Conservation (phyloP, 2,113 vertebrate genomes). For the Solea senegalensis region DNA sequence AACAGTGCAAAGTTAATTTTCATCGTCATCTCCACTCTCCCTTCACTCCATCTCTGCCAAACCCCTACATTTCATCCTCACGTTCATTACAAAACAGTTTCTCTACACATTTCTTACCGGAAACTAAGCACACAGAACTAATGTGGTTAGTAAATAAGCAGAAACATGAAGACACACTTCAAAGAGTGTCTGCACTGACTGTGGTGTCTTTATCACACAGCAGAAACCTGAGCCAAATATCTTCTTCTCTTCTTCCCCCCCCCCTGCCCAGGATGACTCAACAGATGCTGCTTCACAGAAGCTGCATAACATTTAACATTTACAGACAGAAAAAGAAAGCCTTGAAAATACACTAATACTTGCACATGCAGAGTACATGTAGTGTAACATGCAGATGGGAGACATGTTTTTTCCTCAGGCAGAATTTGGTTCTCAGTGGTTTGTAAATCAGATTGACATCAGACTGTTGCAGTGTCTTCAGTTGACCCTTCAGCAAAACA, state of each 20-base stretch:
- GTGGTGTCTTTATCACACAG: not conserved
- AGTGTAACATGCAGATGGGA: not conserved
- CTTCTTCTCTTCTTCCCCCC: not conserved
- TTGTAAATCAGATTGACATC: not conserved
- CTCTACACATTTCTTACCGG: constrained; percentile 12
- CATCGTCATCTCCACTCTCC: constrained; percentile 7
- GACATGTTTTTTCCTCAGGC: not conserved
- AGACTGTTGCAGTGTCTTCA: too few relatives aligned
- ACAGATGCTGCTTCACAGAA: not conserved
- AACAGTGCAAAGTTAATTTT: not conserved
- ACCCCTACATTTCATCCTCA: not conserved
- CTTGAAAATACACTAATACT: too few relatives aligned
- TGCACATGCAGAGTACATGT: too few relatives aligned
- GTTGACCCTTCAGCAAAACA: not conserved
- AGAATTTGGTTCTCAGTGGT: not conserved
- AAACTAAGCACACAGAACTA: constrained; percentile 1
- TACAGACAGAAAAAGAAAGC: too few relatives aligned
- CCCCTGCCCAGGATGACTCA: not conserved
- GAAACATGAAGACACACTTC: not conserved
- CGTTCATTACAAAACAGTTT: constrained; percentile 6
- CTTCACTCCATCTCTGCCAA: constrained; percentile 1
- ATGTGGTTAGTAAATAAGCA: not conserved
- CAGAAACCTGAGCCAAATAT: not conserved
- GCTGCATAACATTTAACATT: not conserved
- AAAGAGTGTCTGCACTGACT: not conserved